Percentiles rank a stretch among this genome's conserved stretches.
Conservation (phyloP, 1,140 invertebrate species). For the Schlechtendalia chinensis region DNA sequence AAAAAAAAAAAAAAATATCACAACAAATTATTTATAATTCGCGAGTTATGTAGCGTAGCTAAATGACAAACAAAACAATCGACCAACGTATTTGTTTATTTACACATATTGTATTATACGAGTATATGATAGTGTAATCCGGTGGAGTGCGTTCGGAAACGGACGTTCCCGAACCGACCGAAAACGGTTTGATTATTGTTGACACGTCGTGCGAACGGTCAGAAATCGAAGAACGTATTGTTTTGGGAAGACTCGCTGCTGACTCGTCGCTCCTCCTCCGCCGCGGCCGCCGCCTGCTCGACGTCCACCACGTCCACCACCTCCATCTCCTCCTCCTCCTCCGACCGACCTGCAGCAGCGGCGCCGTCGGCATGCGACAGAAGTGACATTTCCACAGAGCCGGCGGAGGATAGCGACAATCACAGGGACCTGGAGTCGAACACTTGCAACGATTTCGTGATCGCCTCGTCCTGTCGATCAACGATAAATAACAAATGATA, state of each 20-base stretch:
- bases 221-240: slow-evolving; percentile 34
- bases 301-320: too few relatives aligned
- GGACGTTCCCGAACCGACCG: not conserved
- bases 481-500: too few relatives aligned
- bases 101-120: not conserved
- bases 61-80: too few relatives aligned
- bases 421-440: slow-evolving; percentile 37
- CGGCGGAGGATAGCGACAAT: slow-evolving; percentile 46
- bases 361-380: not conserved
- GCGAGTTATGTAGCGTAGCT: too few relatives aligned
- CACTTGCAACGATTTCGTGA: slow-evolving; percentile 38
- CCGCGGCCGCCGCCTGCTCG: not conserved
- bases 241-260: slow-evolving; percentile 45
- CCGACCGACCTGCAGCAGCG: not conserved
- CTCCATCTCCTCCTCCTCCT: slow-evolving; percentile 34
- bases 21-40: too few relatives aligned
- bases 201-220: not conserved
- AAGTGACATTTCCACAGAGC: slow-evolving; percentile 40
- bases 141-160: not conserved
- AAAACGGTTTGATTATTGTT: not conserved
- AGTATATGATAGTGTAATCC: not conserved
- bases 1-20: too few relatives aligned
- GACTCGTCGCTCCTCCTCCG: too few relatives aligned
- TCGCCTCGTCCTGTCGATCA: slow-evolving; percentile 5
- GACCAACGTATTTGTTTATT: too few relatives aligned